phyloP scores from a whole-genome alignment of 1,140 invertebrate species.

The Hypsibius dujardini region DNA sequence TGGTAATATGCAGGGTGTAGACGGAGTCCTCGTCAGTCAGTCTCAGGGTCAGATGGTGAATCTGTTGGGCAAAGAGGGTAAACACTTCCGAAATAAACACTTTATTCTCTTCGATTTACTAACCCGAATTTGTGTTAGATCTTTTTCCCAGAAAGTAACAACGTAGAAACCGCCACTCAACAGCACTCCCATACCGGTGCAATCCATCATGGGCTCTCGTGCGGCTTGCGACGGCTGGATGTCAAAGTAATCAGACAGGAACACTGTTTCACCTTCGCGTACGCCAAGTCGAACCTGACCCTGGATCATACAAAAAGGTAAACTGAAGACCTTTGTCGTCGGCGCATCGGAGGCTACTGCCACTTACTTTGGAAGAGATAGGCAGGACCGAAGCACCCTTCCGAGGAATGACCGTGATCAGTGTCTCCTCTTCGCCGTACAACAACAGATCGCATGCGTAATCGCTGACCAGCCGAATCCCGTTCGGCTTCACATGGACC shows the following conservation, averaged over 20 bases:
- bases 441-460: neutral
- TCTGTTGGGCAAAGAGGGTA: too few species aligned
- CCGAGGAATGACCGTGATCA: neutral
- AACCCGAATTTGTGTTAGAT: neutral
- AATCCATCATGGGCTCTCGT: neutral
- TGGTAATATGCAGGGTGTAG: neutral
- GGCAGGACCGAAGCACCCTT: neutral
- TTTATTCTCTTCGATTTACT: too few species aligned
- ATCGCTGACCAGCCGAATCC: neutral
- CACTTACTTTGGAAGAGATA: neutral
- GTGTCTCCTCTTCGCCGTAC: neutral
- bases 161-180: neutral
- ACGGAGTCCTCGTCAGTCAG: neutral
- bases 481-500: neutral
- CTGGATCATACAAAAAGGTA: neutral
- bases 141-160: constrained; percentile 12
- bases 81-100: too few species aligned
- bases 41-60: constrained; percentile 7
- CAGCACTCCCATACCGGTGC: neutral
- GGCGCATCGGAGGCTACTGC: neutral
- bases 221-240: neutral
- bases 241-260: neutral
- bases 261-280: neutral
- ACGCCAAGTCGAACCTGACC: constrained; percentile 7
- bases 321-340: neutral